Conservation (phyloP, 2,113 vertebrate genomes). For the Pica pica region DNA sequence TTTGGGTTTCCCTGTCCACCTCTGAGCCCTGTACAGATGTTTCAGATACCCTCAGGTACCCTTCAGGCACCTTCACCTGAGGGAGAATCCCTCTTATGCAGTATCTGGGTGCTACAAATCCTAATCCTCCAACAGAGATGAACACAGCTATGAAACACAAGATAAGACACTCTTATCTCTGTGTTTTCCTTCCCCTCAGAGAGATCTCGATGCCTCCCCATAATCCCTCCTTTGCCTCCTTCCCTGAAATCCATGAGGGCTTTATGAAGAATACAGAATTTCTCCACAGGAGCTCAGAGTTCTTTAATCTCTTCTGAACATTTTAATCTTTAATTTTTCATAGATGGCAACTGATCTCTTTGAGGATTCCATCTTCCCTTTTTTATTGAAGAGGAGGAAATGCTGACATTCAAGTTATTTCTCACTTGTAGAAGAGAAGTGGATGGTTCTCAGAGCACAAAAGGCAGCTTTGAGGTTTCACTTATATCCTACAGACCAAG, state of each 20-base stretch:
- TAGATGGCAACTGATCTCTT: rapidly evolving
- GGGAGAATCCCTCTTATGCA: background rate
- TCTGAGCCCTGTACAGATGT: background rate
- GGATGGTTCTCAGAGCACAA: background rate
- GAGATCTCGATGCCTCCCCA: background rate
- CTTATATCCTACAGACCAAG: background rate
- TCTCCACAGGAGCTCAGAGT: background rate
- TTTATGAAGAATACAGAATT: background rate
- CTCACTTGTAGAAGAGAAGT: background rate
- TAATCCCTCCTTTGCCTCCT: background rate
- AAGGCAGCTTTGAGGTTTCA: background rate
- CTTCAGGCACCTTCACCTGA: background rate
- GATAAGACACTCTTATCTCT: background rate
- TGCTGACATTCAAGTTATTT: background rate
- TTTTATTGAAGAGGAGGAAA: background rate
- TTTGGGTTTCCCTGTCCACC: background rate
- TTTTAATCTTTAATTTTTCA: background rate
- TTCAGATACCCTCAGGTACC: background rate
- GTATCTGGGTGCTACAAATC: background rate
- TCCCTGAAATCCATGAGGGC: background rate
- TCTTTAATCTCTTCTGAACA: background rate
- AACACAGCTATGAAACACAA: background rate
- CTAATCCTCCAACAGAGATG: background rate
- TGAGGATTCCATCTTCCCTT: background rate
- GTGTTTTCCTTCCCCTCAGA: background rate